Conservation (phyloP, 2,113 vertebrate genomes). For the Rhinopomastus cyanomelas region DNA sequence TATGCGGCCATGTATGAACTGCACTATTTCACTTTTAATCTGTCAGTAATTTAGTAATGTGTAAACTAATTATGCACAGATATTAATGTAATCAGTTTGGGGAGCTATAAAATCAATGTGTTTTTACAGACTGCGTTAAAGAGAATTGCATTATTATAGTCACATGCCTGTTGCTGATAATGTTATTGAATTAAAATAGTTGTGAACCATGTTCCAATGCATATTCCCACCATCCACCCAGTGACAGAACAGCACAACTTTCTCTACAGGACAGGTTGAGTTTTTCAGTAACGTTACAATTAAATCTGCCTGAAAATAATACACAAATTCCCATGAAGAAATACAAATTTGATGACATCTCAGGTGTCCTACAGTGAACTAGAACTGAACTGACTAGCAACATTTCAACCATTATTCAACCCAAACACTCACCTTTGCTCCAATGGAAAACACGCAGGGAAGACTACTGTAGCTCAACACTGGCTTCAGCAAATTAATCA, state of each 20-base stretch:
- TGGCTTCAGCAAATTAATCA: neutral
- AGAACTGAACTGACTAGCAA: neutral
- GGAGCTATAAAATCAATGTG: conserved; percentile 97
- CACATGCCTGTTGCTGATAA: conserved; percentile 86
- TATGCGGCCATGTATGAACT: conserved; percentile 95
- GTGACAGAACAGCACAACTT: neutral
- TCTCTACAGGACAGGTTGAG: neutral
- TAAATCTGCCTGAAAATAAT: neutral
- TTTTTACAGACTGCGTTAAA: conserved; percentile 90
- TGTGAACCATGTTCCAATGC: conserved; percentile 77
- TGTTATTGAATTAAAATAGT: conserved; percentile 84
- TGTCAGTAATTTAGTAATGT: conserved; percentile 99
- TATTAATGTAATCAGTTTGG: conserved; percentile 98
- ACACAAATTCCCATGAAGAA: neutral
- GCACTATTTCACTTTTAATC: conserved; percentile 99
- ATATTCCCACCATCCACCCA: conserved; percentile 16
- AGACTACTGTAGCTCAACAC: neutral
- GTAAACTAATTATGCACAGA: conserved; percentile 99
- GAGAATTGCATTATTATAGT: conserved; percentile 87
- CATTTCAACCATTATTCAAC: conserved; percentile 4
- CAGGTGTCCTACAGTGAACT: neutral
- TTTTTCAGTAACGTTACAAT: neutral
- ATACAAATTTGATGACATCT: neutral
- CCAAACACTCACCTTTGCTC: neutral
- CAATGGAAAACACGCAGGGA: neutral